These are phyloP conservation scores for Drosophila subobscura DNA, from an alignment of 1,140 invertebrate genomes.

Conservation along the genomic window DNA sequence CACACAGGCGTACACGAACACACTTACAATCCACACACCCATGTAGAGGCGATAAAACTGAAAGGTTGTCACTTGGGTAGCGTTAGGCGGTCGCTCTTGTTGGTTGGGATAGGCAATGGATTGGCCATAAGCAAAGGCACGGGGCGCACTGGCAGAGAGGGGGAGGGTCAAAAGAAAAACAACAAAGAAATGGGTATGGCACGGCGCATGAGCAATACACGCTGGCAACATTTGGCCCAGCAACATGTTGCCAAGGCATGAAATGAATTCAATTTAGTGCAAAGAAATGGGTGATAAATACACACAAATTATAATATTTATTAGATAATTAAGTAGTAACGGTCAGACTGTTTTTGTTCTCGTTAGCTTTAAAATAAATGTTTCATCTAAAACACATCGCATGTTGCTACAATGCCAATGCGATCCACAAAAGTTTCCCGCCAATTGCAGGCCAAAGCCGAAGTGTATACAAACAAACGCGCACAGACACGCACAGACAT, in stretches of 20 bases:
- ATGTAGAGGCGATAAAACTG: conserved; percentile 70
- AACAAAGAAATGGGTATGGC: conserved; percentile 64
- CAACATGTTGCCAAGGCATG: conserved; percentile 63
- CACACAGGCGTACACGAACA: conserved; percentile 17
- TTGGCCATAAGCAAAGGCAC: conserved; percentile 16
- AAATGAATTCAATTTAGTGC: not conserved
- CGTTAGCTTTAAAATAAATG: not conserved
- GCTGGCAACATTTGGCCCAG: conserved; percentile 39
- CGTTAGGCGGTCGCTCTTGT: conserved; percentile 69
- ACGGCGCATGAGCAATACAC: conserved; percentile 73
- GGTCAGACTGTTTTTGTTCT: not conserved
- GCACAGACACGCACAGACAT: conserved; percentile 28
- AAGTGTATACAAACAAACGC: conserved; percentile 69
- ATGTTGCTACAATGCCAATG: conserved; percentile 55
- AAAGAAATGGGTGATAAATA: not conserved
- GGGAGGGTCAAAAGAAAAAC: conserved; percentile 51
- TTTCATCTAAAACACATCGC: not conserved
- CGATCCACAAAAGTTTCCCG: conserved; percentile 76
- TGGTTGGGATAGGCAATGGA: conserved; percentile 60
- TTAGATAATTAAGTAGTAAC: not conserved
- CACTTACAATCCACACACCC: conserved; percentile 1
- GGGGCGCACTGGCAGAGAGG: not conserved
- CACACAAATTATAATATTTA: not conserved
- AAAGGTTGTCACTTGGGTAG: conserved; percentile 78
- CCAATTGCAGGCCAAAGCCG: conserved; percentile 79